A percentile compares a stretch with the other conserved stretches of the same genome.
phyloP scores from a whole-genome alignment of 2,113 vertebrate species.

The Pseudorhombus dupliciocellatus region DNA sequence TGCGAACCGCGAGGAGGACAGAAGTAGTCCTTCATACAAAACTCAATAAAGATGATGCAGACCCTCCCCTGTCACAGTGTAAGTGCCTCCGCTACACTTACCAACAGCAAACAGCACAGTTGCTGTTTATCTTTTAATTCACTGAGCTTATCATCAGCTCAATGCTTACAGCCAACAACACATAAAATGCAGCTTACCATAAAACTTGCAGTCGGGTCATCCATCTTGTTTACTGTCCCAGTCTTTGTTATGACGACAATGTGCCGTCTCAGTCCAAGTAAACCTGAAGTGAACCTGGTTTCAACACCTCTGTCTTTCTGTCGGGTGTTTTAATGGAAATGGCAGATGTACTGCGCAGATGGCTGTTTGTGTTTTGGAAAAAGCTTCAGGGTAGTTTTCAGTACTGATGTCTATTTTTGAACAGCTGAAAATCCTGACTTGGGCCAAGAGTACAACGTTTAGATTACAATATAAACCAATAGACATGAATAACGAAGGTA shows the following conservation, averaged over 20 bases:
- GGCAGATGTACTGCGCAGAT: constrained; percentile 24
- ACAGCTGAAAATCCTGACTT: constrained; percentile 1
- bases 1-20: neutral
- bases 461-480: neutral
- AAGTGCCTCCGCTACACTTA: neutral
- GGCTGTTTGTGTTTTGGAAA: constrained; percentile 21
- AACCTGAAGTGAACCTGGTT: constrained; percentile 32
- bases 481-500: neutral
- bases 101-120: neutral
- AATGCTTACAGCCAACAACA: neutral
- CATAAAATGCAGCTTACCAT: constrained; percentile 1
- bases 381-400: constrained; percentile 22
- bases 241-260: neutral
- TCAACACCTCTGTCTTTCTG: neutral
- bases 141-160: neutral
- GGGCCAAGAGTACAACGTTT: neutral
- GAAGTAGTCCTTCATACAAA: neutral
- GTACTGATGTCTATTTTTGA: neutral
- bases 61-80: too few relatives aligned
- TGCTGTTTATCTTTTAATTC: too few relatives aligned
- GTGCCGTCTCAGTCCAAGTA: constrained; percentile 30
- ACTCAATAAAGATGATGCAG: neutral
- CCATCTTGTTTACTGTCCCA: neutral
- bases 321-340: constrained; percentile 13
- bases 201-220: neutral